Evolutionary conservation across 1,140 invertebrate genomes (phyloP), one percentile per base, ranked within the genome.

Genomic region (Papilio dardanus): DNA sequence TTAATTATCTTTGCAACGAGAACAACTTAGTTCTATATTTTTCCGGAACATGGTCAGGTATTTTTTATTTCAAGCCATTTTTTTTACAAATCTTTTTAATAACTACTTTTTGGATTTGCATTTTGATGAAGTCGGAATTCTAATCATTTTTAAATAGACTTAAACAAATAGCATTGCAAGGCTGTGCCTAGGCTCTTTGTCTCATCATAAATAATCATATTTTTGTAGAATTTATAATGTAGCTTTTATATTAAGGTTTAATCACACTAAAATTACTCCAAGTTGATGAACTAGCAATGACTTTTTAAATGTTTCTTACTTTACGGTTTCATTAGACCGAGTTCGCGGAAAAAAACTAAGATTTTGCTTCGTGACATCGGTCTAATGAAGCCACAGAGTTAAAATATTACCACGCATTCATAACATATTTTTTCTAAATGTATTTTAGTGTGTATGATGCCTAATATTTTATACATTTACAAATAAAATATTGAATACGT

Each of bases 131-230:
- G 46, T 50, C 33, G 8, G 21, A 68, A 40, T 69, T 50, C 14
- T 30, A 71, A 16, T 12, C 28, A 33, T 21, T 71, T 50, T n/a
- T 12, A 31, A 31, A 46, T 24, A 71, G 7, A 71, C 40, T 46
- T 71, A 50, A 30, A 40, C 42, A 46, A 46, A 46, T 46, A 66
- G 67, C 58, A 79, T 79, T 78, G 76, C 79, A 83, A 81, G 84
- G 82, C 82, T 85, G 84, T 85, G 82, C 73, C 58, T 79, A 84
- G 69, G 80, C 83, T 84, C 82, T 77, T 46, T 42, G 33, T 68
- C 62, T 76, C 69, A 67, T 16, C 50, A 58, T 3, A 62, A 62
- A 62, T 62, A 8, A 16, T 28, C 58, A 69, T 75, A 81, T 79
- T 80, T 79, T 75, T 40, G 76, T 82, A 75, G 77, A 75, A 77